Base-by-base conservation (phyloP, 1,140 invertebrate genomes). In the Sarcophaga peregrina region DNA sequence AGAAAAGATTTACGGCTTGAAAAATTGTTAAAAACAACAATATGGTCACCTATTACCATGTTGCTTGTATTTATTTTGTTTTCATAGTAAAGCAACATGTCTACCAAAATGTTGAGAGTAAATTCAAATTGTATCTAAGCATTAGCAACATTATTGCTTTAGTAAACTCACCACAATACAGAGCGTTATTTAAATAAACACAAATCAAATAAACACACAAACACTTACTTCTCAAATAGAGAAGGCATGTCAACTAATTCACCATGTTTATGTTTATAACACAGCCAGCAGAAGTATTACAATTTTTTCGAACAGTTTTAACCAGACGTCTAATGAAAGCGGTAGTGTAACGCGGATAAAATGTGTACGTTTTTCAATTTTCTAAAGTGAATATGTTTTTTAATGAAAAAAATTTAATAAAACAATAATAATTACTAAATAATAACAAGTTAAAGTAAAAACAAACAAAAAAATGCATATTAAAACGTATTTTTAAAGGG, bases 251-350 rank as follows among this genome's bases (percentile, higher is more conserved):
- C 17, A 50, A 20, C 75, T 52, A 78, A 48, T 7, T 52, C 75
- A 78, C 47, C 75, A 78, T 10, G n/a, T 68, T 25, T 68, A 68
- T n/a, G n/a, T 13, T n/a, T 58, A n/a, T 58, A 58, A 13, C 54
- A 58, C 13, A n/a, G 13, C 9, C 45, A 76, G n/a, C 75, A 78
- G 47, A 78, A 78, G 62, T 78, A 47, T 78, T 48, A 52, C 62
- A 78, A 52, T 78, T 48, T 50, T 17, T 78, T 78, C 75, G 75
- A 78, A 78, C 75, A 78, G 75, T 78, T 78, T 78, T 78, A 20
- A 78, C 52, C 75, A 78, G 75, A 78, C 75, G 47, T 78, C 47
- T 50, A 78, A 48, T 78, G n/a, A 50, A 78, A 78, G 20, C 75
- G 75, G 48, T 78, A 47, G 75, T 78, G 47, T 48, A 78, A 25